A percentile compares a stretch with the other conserved stretches of the same genome.
Conservation (phyloP, 2,797 vertebrate species). For the Petrocephalus schoutedeni region DNA sequence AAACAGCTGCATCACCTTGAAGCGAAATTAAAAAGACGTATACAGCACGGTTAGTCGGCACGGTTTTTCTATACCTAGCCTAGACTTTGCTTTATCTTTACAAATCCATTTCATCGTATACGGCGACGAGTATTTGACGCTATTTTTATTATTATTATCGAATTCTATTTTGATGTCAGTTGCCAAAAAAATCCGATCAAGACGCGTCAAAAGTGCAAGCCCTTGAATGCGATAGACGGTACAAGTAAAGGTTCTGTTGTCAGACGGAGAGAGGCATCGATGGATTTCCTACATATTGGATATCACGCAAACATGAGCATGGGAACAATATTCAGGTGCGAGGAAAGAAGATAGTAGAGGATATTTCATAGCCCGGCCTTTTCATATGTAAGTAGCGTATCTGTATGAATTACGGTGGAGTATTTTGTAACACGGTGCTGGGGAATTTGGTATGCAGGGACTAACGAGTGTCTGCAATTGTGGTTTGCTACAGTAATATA, state of each 20-base stretch:
- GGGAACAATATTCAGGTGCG: slow-evolving; percentile 43
- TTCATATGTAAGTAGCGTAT: slow-evolving; percentile 60
- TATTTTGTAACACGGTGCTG: slow-evolving; percentile 31
- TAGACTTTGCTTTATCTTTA: background rate
- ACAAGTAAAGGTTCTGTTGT: slow-evolving; percentile 52
- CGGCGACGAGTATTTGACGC: slow-evolving; percentile 19
- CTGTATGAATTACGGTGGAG: slow-evolving; percentile 35
- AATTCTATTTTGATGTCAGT: slow-evolving; percentile 17
- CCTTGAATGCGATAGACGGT: slow-evolving; percentile 61
- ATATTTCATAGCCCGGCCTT: slow-evolving; percentile 41
- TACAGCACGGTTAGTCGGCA: slow-evolving; percentile 30
- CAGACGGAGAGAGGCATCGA: slow-evolving; percentile 48
- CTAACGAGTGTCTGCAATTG: slow-evolving; percentile 35
- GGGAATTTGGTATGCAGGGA: slow-evolving; percentile 42
- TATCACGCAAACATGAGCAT: slow-evolving; percentile 51
- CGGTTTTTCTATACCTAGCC: background rate
- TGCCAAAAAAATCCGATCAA: slow-evolving; percentile 49
- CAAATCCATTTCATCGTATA: background rate
- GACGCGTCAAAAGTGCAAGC: slow-evolving; percentile 59
- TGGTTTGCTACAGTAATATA: slow-evolving; percentile 29
- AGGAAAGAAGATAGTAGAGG: slow-evolving; percentile 39
- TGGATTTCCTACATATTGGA: slow-evolving; percentile 48
- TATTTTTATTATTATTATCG: slow-evolving; percentile 6
- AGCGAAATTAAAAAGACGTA: slow-evolving; percentile 24
- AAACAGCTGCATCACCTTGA: slow-evolving; percentile 30